phyloP scores from a whole-genome alignment of 2,888 invertebrate genomes.

The Pherbina coryleti region DNA sequence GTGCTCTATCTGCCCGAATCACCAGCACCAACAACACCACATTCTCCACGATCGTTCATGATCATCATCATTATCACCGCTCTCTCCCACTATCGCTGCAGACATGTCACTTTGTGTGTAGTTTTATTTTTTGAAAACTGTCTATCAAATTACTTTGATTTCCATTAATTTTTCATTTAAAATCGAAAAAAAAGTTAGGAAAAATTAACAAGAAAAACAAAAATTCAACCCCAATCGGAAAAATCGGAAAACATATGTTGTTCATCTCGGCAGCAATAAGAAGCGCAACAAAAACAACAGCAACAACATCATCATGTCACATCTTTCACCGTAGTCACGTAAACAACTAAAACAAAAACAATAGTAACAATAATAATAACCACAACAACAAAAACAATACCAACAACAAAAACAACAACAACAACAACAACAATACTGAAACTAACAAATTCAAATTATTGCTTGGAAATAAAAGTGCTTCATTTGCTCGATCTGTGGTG shows the following conservation, averaged over 20 bases:
- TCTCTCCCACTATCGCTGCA: not conserved
- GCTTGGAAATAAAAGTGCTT: conserved; percentile 16
- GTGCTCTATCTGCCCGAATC: too few relatives aligned
- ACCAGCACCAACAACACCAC: too few relatives aligned
- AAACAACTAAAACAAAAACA: not conserved
- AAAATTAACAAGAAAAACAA: not conserved
- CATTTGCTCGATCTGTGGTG: not conserved
- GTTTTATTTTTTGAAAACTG: conserved; percentile 19
- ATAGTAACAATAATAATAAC: not conserved
- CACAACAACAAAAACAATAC: not conserved
- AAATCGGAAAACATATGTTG: conserved; percentile 29
- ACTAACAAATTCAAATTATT: not conserved
- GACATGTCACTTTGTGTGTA: not conserved
- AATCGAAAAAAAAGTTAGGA: not conserved
- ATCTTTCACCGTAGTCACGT: not conserved
- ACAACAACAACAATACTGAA: not conserved
- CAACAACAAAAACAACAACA: not conserved
- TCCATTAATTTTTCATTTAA: conserved; percentile 32
- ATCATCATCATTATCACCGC: too few relatives aligned
- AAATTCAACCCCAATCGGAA: too few relatives aligned
- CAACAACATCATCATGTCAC: not conserved
- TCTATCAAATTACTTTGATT: conserved; percentile 36
- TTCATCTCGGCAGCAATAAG: conserved; percentile 17
- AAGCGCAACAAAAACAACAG: not conserved
- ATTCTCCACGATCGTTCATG: not conserved